These are phyloP conservation scores for Caiman crocodilus DNA, from an alignment of 2,797 vertebrate species.

Conservation along the genomic window DNA sequence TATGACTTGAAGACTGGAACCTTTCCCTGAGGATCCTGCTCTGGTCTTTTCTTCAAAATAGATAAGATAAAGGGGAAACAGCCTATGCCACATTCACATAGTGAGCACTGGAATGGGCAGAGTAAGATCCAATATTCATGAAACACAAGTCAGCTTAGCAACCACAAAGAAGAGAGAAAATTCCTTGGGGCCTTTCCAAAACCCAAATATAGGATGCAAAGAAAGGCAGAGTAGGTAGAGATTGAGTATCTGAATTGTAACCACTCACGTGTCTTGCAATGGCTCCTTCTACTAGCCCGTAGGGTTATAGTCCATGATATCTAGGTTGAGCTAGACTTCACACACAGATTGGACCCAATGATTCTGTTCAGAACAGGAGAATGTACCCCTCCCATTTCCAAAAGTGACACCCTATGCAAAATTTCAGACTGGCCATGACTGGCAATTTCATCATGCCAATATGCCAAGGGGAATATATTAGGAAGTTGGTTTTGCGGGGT, in stretches of 20 bases:
- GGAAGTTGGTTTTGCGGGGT: too few species aligned
- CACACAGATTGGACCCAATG: neutral
- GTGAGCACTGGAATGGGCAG: neutral
- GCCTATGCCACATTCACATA: neutral
- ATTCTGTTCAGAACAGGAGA: neutral
- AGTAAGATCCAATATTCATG: too few species aligned
- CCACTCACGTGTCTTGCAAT: neutral
- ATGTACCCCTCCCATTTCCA: neutral
- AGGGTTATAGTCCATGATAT: neutral
- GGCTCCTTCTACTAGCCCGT: neutral
- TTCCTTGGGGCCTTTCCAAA: neutral
- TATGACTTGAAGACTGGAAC: neutral
- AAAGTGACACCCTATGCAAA: neutral
- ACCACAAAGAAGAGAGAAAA: neutral
- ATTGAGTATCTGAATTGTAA: neutral
- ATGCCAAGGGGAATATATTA: neutral
- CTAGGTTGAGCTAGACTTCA: neutral
- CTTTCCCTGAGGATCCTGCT: neutral
- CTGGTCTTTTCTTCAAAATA: neutral
- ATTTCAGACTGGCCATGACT: neutral
- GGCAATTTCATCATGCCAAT: neutral
- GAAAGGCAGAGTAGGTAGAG: neutral
- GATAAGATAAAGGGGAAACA: neutral
- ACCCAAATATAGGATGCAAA: neutral
- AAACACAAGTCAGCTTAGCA: neutral